Conservation (phyloP, 1,140 invertebrate genomes). For the Chionoecetes opilio region DNA sequence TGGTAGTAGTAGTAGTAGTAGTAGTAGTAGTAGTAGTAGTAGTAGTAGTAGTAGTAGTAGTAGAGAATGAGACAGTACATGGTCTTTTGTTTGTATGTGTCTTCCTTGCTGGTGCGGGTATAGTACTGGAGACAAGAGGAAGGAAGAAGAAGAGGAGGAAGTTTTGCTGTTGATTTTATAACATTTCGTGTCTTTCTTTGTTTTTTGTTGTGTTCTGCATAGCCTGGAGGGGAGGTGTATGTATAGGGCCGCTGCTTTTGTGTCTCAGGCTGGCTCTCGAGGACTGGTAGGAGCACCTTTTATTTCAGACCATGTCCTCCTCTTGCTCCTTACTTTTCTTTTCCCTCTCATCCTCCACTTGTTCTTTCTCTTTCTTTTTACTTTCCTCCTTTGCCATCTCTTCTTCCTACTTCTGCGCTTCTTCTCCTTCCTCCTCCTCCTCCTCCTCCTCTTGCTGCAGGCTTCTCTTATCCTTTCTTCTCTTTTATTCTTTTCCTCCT, state of each 20-base stretch:
- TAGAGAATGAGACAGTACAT: neutral
- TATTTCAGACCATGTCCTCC: neutral
- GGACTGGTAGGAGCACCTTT: slow-evolving; percentile 3
- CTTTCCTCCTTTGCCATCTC: neutral
- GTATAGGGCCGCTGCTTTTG: slow-evolving; percentile 6
- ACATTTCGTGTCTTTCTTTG: too few relatives aligned
- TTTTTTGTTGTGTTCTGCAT: neutral
- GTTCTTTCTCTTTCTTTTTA: slow-evolving; percentile 6
- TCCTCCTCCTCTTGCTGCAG: neutral
- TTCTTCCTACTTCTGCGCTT: neutral
- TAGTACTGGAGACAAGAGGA: neutral
- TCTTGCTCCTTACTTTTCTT: neutral
- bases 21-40: slow-evolving; percentile 50
- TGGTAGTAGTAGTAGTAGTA: slow-evolving; percentile 8
- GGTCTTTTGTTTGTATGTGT: too few relatives aligned
- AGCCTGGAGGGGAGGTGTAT: slow-evolving; percentile 1
- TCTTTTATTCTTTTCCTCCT: slow-evolving; percentile 30
- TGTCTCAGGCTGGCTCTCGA: neutral
- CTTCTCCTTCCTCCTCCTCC: neutral
- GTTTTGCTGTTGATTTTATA: slow-evolving; percentile 21
- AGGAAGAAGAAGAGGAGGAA: neutral
- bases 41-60: slow-evolving; percentile 5
- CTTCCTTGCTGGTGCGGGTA: neutral
- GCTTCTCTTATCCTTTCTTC: slow-evolving; percentile 6
- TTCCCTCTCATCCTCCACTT: slow-evolving; percentile 27